Percentiles rank a stretch among this genome's conserved stretches.
Conservation (phyloP, 2,797 vertebrate species). For the Setipinna tenuifilis region DNA sequence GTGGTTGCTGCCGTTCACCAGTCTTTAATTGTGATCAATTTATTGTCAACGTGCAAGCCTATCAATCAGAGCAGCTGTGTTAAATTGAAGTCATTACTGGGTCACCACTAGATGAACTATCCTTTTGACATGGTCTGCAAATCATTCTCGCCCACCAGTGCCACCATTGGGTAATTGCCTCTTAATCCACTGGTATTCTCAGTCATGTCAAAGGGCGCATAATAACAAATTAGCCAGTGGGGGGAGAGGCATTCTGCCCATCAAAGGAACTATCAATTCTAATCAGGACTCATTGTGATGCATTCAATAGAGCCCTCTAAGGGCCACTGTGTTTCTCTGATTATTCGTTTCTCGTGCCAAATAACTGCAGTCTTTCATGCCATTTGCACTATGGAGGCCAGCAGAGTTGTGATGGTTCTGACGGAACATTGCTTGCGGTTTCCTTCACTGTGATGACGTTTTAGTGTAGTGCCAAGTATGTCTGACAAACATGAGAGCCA, state of each 20-base stretch:
- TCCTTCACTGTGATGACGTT: background rate
- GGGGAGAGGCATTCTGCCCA: constrained; percentile 64
- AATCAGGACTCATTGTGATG: constrained; percentile 78
- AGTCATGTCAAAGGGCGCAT: constrained; percentile 69
- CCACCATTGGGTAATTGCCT: constrained; percentile 64
- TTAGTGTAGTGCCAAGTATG: background rate
- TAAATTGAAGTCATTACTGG: background rate
- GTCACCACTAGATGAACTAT: constrained; percentile 21
- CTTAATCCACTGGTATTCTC: constrained; percentile 61
- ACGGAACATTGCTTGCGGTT: background rate
- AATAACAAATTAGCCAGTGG: constrained; percentile 72
- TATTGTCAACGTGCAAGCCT: background rate
- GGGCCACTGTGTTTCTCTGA: constrained; percentile 69
- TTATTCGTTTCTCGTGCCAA: constrained; percentile 73
- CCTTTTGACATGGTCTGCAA: constrained; percentile 26
- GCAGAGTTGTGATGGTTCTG: constrained; percentile 40
- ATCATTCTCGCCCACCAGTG: constrained; percentile 45
- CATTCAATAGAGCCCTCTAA: constrained; percentile 74
- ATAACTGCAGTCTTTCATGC: constrained; percentile 66
- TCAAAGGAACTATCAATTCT: constrained; percentile 76
- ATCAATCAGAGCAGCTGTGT: constrained; percentile 14
- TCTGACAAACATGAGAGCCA: background rate
- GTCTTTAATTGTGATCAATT: constrained; percentile 3
- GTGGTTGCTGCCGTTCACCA: background rate
- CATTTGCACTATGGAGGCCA: constrained; percentile 60